Conservation (phyloP, 2,113 vertebrate genomes). For the Stegastes partitus region DNA sequence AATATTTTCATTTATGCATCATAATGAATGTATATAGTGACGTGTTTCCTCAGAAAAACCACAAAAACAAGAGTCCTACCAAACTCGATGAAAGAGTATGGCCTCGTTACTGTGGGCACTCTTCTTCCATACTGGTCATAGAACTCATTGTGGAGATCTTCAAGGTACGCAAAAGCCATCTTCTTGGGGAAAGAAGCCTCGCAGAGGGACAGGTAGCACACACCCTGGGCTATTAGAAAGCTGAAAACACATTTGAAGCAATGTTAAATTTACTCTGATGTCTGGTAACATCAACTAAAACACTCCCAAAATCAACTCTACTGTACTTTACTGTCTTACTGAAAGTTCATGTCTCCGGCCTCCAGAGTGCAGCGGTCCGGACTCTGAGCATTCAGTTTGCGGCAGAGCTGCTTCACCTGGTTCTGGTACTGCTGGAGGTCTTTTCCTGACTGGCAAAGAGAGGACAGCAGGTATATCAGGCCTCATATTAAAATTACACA, state of each 20-base stretch:
- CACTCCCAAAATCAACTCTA: too few relatives aligned
- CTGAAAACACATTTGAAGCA: slow-evolving; percentile 55
- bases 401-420: slow-evolving; percentile 96
- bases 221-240: slow-evolving; percentile 93
- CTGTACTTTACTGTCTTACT: slow-evolving; percentile 86
- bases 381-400: slow-evolving; percentile 94
- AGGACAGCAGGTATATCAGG: neutral
- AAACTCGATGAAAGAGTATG: slow-evolving; percentile 98
- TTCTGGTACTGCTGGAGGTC: slow-evolving; percentile 97
- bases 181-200: slow-evolving; percentile 94
- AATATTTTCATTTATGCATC: too few relatives aligned
- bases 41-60: neutral
- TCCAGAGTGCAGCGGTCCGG: slow-evolving; percentile 95
- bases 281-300: neutral
- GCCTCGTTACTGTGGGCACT: slow-evolving; percentile 92
- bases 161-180: slow-evolving; percentile 93
- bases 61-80: slow-evolving; percentile 79
- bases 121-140: slow-evolving; percentile 93
- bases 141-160: slow-evolving; percentile 94
- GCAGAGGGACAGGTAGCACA: slow-evolving; percentile 94
- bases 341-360: slow-evolving; percentile 92
- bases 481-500: neutral
- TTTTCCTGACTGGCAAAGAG: slow-evolving; percentile 87
- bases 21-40: neutral
- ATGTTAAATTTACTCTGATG: neutral